phyloP scores from a whole-genome alignment of 2,888 invertebrate genomes.

The Caradrina kadenii region DNA sequence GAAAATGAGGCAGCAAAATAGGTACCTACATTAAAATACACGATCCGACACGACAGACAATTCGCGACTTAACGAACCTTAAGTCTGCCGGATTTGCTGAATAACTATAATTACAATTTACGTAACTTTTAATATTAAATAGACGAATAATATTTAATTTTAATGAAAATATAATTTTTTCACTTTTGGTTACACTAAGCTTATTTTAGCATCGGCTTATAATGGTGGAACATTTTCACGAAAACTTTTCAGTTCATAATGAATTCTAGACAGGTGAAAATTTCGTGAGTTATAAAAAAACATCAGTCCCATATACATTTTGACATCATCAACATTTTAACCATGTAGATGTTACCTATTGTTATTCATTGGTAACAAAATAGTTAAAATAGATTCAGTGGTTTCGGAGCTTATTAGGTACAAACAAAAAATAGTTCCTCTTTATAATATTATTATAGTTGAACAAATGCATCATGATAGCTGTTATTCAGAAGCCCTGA shows the following conservation, averaged over 20 bases:
- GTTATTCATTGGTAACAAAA: too few relatives aligned
- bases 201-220: not conserved
- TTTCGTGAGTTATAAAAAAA: too few relatives aligned
- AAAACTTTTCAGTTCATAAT: too few relatives aligned
- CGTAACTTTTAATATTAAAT: not conserved
- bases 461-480: not conserved
- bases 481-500: not conserved
- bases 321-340: too few relatives aligned
- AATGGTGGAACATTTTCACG: too few relatives aligned
- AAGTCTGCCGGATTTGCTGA: not conserved
- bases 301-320: too few relatives aligned
- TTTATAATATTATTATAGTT: too few relatives aligned
- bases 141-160: not conserved
- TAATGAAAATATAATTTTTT: not conserved
- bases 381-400: too few relatives aligned
- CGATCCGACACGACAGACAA: conserved; percentile 3
- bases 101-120: conserved; percentile 3
- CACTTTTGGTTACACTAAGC: not conserved
- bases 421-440: too few relatives aligned
- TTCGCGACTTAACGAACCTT: conserved; percentile 9
- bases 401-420: too few relatives aligned
- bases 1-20: conserved; percentile 9
- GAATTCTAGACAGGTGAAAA: too few relatives aligned
- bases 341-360: too few relatives aligned
- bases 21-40: conserved; percentile 21